A percentile compares a stretch with the other conserved stretches of the same genome.
Conservation (phyloP, 2,888 invertebrate species). For the Apoda limacodes region DNA sequence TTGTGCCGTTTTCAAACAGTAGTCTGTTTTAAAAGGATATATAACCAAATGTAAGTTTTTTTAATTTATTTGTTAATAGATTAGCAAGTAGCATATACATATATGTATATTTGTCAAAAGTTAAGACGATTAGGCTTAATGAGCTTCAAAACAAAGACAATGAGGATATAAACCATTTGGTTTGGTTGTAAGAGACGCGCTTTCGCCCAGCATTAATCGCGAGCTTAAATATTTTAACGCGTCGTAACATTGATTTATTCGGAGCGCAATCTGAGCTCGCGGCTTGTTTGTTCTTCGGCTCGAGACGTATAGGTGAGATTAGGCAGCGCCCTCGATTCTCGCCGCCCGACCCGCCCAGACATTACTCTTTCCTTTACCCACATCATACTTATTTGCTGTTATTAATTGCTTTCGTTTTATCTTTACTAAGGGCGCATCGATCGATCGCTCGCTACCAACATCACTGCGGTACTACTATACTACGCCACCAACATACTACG, state of each 20-base stretch:
- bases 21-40: no score
- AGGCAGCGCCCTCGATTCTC: slow-evolving; percentile 41
- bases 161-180: no score
- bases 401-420: slow-evolving; percentile 36
- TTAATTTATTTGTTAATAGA: no score
- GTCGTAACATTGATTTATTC: slow-evolving; percentile 69
- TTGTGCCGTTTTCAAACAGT: no score
- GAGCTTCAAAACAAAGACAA: no score
- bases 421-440: slow-evolving; percentile 13
- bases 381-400: slow-evolving; percentile 32
- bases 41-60: no score
- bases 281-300: slow-evolving; percentile 66
- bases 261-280: slow-evolving; percentile 60
- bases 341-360: slow-evolving; percentile 27
- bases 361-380: slow-evolving; percentile 33
- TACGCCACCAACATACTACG: slow-evolving; percentile 32
- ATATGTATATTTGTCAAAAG: no score
- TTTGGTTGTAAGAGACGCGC: no score
- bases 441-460: slow-evolving; percentile 12
- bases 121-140: no score
- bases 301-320: slow-evolving; percentile 63
- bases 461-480: slow-evolving; percentile 28
- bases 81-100: no score
- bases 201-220: slow-evolving; percentile 59
- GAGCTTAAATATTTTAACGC: slow-evolving; percentile 69